Conservation (phyloP, 2,113 vertebrate genomes). For the Lepisosteus oculatus region DNA sequence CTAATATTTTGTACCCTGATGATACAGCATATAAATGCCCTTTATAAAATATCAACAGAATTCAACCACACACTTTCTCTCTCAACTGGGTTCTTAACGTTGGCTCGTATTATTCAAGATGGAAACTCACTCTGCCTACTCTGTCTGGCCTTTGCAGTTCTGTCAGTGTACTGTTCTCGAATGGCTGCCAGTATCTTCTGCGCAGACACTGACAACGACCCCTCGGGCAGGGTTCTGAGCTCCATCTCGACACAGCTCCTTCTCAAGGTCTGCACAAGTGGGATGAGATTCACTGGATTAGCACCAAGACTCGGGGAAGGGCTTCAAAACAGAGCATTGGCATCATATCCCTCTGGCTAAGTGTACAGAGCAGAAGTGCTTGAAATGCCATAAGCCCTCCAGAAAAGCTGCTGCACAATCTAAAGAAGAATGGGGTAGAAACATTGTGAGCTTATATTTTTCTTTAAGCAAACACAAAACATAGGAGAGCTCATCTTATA, state of each 20-base stretch:
- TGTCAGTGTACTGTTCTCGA: conserved; percentile 43
- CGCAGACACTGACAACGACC: conserved; percentile 73
- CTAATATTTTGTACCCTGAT: neutral
- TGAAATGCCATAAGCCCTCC: too few species aligned
- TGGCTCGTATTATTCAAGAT: too few species aligned
- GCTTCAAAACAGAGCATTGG: too few species aligned
- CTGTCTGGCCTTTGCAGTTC: conserved; percentile 19
- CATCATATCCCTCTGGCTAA: too few species aligned
- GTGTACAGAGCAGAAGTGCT: too few species aligned
- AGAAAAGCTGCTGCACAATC: too few species aligned
- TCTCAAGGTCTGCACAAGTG: neutral
- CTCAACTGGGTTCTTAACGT: conserved; percentile 1
- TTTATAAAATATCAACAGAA: neutral
- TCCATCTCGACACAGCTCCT: conserved; percentile 61
- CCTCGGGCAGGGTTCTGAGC: conserved; percentile 47
- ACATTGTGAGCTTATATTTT: too few species aligned
- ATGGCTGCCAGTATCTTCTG: conserved; percentile 80
- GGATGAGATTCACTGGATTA: neutral
- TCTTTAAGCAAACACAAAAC: too few species aligned
- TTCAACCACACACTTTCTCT: too few species aligned
- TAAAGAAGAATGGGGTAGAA: too few species aligned
- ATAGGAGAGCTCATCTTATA: too few species aligned
- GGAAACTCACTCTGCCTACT: conserved; percentile 50
- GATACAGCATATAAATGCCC: conserved; percentile 11
- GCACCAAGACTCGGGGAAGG: neutral